Base-by-base conservation (phyloP, 2,888 invertebrate genomes). In the Aporophyla nigra region DNA sequence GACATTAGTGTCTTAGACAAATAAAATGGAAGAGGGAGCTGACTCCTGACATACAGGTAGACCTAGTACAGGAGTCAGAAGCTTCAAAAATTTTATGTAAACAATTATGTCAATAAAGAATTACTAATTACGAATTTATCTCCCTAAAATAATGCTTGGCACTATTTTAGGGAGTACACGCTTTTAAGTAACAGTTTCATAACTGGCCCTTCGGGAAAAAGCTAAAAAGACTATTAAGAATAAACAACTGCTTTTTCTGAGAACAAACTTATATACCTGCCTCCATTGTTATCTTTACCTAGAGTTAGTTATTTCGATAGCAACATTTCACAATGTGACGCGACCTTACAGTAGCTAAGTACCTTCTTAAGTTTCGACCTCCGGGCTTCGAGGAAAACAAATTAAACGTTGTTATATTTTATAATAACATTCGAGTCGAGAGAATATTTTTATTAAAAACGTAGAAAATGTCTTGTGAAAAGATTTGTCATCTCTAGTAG, bases 311-410 rank as follows among this genome's bases (percentile, higher is more conserved):
- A 74, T 76, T 83, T 70, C 59, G 62, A 72, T 27, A 72, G 21
- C 72, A 77, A 63, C 24, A 53, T 53, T 71, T 7, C 56, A 63
- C 53, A 65, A 16, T 82, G 33, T 66, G 76, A 58, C 75, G 14
- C 43, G 40, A 43, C 66, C 59, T 86, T 75, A 74, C 61, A 72
- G 33, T 70, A 24, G 63, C 53, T 80, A 84, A 84, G 82, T 78
- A 84, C 67, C 74, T 73, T 78, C 82, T 84, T 85, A 84, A 86
- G 78, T 78, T 74, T 75, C 58, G 75, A 86, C 85, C 85, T 84
- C 75, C 73, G 40, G 75, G 75, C 84, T 77, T 51, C 51, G 67
- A 77, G 62, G 71, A 59, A 75, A 86, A 76, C 82, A 84, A 85
- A 84, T 85, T 86, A 86, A 78, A 81, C 49, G 67, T 77, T 72